Conservation (phyloP, 2,888 invertebrate genomes). For the Phyllotreta cruciferae region DNA sequence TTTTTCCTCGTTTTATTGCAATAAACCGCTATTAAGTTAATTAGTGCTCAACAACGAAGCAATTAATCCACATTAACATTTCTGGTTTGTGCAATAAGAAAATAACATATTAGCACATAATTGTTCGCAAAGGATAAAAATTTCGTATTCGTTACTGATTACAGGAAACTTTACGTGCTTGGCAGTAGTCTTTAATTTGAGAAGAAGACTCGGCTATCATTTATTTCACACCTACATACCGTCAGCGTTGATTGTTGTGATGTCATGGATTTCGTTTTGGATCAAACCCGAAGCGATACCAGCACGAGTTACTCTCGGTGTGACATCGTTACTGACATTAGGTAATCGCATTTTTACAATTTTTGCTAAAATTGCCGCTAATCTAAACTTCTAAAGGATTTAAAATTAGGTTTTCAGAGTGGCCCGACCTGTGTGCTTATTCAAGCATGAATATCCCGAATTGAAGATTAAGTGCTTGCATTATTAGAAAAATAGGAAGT, state of each 20-base stretch:
- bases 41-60: conserved; percentile 14
- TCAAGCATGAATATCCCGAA: background rate
- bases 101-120: conserved; percentile 16
- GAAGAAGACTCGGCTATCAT: conserved; percentile 85
- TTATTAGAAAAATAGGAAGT: conserved; percentile 12
- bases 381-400: background rate
- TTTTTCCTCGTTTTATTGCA: conserved; percentile 11
- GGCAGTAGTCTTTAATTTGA: conserved; percentile 86
- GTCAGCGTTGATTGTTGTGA: conserved; percentile 89
- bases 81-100: conserved; percentile 21
- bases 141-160: conserved; percentile 40
- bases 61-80: conserved; percentile 15
- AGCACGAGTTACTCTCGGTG: conserved; percentile 86
- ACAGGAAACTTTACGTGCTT: conserved; percentile 91
- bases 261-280: conserved; percentile 98
- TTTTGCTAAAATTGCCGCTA: background rate
- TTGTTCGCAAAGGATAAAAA: conserved; percentile 16
- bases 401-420: background rate
- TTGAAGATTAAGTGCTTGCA: conserved; percentile 3
- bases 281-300: conserved; percentile 93
- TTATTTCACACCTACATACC: conserved; percentile 93
- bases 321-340: conserved; percentile 84
- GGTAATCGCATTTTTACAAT: conserved; percentile 60
- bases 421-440: too few species aligned
- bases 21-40: conserved; percentile 11